Evolutionary conservation across 2,113 vertebrate species (phyloP).

Genomic region (Pachyramphus minor): DNA sequence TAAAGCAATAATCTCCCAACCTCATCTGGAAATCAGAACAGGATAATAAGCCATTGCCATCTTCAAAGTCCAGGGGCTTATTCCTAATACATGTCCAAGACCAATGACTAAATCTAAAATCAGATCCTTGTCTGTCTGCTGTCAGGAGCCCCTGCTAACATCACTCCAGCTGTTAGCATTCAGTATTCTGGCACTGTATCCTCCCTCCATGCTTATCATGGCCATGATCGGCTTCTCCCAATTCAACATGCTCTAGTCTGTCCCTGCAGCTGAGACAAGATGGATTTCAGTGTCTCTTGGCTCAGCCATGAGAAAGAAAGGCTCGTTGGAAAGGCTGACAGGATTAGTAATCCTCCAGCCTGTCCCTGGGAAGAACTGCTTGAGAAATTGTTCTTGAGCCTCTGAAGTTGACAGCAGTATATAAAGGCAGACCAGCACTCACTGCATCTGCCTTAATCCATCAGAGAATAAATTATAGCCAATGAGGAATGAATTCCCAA

Average conservation of each 20-base stretch:
- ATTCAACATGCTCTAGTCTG: background rate
- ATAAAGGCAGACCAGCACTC: background rate
- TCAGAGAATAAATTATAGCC: background rate
- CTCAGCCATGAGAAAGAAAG: background rate
- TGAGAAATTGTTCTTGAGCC: background rate
- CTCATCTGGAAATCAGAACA: background rate
- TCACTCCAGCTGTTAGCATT: background rate
- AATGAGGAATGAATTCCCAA: background rate
- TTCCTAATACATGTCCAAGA: background rate
- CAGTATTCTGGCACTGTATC: fast-evolving
- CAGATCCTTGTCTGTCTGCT: background rate
- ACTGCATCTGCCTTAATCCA: background rate
- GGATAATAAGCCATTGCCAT: background rate
- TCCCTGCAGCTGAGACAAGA: background rate
- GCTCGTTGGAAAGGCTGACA: background rate
- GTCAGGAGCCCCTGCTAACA: fast-evolving
- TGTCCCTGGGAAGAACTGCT: background rate
- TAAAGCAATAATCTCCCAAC: background rate
- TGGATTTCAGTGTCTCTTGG: background rate
- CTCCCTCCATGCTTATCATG: background rate
- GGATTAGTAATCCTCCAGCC: background rate
- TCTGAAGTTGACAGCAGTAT: background rate
- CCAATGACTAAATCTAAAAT: background rate
- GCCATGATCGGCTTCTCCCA: fast-evolving
- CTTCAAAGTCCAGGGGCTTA: background rate